Percentiles rank a stretch among this genome's conserved stretches.
Conservation (phyloP, 2,888 invertebrate genomes). For the Elysia crispata region DNA sequence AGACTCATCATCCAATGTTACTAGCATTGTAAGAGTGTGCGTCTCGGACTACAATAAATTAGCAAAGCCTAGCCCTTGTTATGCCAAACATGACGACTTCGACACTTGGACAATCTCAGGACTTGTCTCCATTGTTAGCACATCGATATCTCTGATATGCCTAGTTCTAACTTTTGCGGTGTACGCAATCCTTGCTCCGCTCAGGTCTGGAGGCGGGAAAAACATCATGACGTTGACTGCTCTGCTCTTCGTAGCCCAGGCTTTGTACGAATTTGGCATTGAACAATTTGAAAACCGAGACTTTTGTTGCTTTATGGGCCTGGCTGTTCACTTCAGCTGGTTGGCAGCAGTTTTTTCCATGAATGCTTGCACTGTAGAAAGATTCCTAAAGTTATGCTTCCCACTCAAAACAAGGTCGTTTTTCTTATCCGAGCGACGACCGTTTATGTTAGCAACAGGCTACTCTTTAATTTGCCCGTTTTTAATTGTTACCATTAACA, state of each 20-base stretch:
- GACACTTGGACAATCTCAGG: background rate
- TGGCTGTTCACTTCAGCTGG: conserved; percentile 57
- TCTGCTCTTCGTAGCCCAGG: conserved; percentile 53
- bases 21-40: background rate
- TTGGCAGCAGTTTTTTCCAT: conserved; percentile 55
- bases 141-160: conserved; percentile 50
- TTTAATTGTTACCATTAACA: conserved; percentile 7
- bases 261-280: conserved; percentile 51
- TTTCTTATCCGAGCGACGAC: background rate
- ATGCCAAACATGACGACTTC: background rate
- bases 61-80: too few relatives aligned
- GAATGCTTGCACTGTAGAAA: conserved; percentile 57
- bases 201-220: conserved; percentile 55
- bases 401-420: background rate
- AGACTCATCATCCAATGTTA: too few relatives aligned
- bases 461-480: conserved; percentile 5
- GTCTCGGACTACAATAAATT: background rate
- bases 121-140: conserved; percentile 48
- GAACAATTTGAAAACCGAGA: conserved; percentile 21
- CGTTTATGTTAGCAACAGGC: background rate
- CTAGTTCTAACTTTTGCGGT: conserved; percentile 54
- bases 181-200: conserved; percentile 45
- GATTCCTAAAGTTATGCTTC: conserved; percentile 50
- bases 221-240: conserved; percentile 54
- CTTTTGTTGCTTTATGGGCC: conserved; percentile 52